These are phyloP conservation scores for Thalassoma bifasciatum DNA, from an alignment of 2,113 vertebrate species.

Conservation along the genomic window DNA sequence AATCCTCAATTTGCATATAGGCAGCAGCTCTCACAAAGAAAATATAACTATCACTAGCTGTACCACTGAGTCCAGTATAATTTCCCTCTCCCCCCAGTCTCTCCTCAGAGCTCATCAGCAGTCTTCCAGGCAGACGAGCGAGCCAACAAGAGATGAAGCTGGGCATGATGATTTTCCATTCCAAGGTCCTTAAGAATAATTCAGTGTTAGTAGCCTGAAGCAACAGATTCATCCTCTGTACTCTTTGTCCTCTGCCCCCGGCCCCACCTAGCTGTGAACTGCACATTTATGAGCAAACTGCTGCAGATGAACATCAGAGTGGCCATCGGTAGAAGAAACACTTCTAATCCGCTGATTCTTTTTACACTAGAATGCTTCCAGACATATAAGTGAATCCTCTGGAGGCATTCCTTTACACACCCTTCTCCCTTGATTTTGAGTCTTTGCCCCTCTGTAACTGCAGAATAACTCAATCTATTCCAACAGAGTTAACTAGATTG, in stretches of 20 bases:
- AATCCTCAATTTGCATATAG: not conserved
- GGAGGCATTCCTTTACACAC: conserved; percentile 33
- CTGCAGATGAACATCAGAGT: conserved; percentile 21
- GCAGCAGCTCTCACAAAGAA: not conserved
- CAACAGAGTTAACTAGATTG: conserved; percentile 27
- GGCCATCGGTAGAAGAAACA: conserved; percentile 28
- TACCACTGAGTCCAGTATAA: not conserved
- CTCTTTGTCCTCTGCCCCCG: conserved; percentile 36
- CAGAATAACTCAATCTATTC: conserved; percentile 53
- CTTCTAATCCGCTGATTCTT: conserved; percentile 47
- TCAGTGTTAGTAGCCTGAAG: conserved; percentile 44
- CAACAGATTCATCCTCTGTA: conserved; percentile 46
- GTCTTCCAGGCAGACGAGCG: conserved; percentile 22
- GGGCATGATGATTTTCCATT: conserved; percentile 34
- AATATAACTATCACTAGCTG: not conserved
- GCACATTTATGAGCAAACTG: conserved; percentile 15
- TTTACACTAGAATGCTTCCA: conserved; percentile 38
- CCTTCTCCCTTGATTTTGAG: conserved; percentile 26
- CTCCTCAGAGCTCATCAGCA: conserved; percentile 34
- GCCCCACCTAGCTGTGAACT: conserved; percentile 25
- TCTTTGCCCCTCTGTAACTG: conserved; percentile 30
- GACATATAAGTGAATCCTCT: conserved; percentile 40
- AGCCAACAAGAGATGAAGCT: conserved; percentile 46
- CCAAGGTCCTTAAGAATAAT: conserved; percentile 48
- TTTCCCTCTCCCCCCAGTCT: conserved; percentile 11